Evolutionary conservation across 2,797 vertebrate species (phyloP), one percentile per base, ranked within the genome.

Genomic region (Prionace glauca): DNA sequence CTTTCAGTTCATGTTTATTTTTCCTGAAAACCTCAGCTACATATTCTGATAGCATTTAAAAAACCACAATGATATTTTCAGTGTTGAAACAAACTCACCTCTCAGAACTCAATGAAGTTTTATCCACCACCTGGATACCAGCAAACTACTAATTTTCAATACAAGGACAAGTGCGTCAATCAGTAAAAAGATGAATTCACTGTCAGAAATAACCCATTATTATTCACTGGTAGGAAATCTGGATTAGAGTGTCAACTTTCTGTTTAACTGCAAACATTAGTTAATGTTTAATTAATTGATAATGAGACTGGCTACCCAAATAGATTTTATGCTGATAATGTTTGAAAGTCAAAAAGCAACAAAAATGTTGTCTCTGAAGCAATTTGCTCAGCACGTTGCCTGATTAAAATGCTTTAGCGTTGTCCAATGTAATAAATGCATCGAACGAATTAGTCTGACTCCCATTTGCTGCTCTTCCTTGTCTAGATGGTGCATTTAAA

Each of bases 331-430:
- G 50, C 71, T 74, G 93, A 94, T 94, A 24, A 74, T 94, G 69
- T 94, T 71, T 45, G 41, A 74, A 95, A 77, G 71, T 77, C 71
- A 72, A 95, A 50, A 77, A 77, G 50, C 41, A 56, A 16, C 90
- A 74, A 60, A 94, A 45, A 56, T 56, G 10, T 77, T 74, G 71
- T 50, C 72, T n/a, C 93, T 22, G 29, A 95, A 95, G 93, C 93
- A 95, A 77, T 95, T 95, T 95, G 45, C 69, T 32, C 36, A 77
- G 71, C 45, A 60, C 36, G 50, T 22, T 95, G 16, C 26, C 45
- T 95, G 93, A 95, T 95, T 95, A 95, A 84, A 95, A 95, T 95
- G 93, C 29, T 95, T 77, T 95, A 56, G 29, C 32, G 50, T 77
- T 77, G 45, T 74, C 45, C 41, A 77, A 14, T 50, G 4, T 95